phyloP scores from a whole-genome alignment of 2,797 vertebrate species.

The Enteromius afrohamiltoni region DNA sequence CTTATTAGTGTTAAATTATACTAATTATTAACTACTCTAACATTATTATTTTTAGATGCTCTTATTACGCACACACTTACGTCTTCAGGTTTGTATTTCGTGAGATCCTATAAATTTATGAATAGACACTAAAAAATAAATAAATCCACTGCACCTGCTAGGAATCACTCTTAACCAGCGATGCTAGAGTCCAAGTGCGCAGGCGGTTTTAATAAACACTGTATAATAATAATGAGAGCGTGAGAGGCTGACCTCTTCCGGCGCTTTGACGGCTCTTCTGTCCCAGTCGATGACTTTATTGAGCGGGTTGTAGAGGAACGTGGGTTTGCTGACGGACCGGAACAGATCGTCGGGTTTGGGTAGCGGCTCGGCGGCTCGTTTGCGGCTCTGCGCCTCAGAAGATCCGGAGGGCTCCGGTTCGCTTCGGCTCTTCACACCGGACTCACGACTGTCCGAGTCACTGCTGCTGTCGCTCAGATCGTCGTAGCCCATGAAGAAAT shows the following conservation, averaged over 20 bases:
- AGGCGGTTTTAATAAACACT: no score
- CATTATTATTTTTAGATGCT: no score
- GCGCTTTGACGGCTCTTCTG: slow-evolving; percentile 85
- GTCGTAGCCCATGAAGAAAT: slow-evolving; percentile 90
- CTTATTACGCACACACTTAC: no score
- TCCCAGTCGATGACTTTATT: slow-evolving; percentile 96
- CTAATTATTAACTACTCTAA: no score
- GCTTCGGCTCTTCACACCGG: slow-evolving; percentile 57
- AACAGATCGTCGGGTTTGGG: slow-evolving; percentile 91
- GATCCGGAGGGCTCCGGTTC: slow-evolving; percentile 44
- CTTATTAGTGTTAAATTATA: no score
- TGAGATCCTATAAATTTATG: no score
- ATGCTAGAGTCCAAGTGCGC: no score
- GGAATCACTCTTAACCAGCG: no score
- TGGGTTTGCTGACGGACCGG: slow-evolving; percentile 84
- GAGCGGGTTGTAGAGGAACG: slow-evolving; percentile 91
- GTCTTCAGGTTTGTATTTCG: no score
- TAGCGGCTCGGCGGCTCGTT: slow-evolving; percentile 63
- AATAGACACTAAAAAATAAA: no score
- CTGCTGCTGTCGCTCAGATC: slow-evolving; percentile 79
- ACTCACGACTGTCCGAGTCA: slow-evolving; percentile 64
- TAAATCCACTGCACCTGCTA: no score
- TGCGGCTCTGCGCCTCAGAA: slow-evolving; percentile 56
- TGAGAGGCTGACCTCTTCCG: slow-evolving; percentile 84
- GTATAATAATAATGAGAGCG: no score